Percentiles rank a stretch among this genome's conserved stretches.
These are phyloP conservation scores for Todiramphus chloris DNA, from an alignment of 2,113 vertebrate species.

Conservation along the genomic window DNA sequence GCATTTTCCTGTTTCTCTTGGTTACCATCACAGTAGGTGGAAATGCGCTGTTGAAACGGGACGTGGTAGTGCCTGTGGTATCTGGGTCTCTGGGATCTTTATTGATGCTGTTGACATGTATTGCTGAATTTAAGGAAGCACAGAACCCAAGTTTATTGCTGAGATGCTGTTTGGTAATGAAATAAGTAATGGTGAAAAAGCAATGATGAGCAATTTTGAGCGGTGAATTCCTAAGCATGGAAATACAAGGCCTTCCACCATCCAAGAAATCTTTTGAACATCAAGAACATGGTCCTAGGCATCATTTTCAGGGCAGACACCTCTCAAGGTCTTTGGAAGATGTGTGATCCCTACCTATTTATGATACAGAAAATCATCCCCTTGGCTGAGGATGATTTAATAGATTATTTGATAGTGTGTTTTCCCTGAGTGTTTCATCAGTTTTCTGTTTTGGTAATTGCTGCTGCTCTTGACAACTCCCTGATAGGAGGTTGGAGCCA, in stretches of 20 bases:
- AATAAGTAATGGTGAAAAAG: neutral
- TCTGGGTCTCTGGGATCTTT: neutral
- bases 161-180: neutral
- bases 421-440: neutral
- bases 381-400: neutral
- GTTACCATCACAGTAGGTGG: neutral
- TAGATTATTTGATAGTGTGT: neutral
- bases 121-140: neutral
- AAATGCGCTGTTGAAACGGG: neutral
- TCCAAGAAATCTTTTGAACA: neutral
- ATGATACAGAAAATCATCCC: accelerated
- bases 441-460: neutral
- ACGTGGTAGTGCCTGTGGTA: neutral
- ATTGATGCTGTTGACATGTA: accelerated
- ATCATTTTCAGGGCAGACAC: neutral
- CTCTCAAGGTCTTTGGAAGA: neutral
- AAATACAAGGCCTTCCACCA: neutral
- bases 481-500: neutral
- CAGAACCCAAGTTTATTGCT: neutral
- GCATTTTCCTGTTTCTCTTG: neutral
- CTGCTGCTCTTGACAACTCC: neutral
- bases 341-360: neutral
- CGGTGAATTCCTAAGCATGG: neutral
- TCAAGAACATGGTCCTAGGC: accelerated
- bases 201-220: no score